These are phyloP conservation scores for Morone saxatilis DNA, from an alignment of 2,113 vertebrate genomes.

Conservation along the genomic window DNA sequence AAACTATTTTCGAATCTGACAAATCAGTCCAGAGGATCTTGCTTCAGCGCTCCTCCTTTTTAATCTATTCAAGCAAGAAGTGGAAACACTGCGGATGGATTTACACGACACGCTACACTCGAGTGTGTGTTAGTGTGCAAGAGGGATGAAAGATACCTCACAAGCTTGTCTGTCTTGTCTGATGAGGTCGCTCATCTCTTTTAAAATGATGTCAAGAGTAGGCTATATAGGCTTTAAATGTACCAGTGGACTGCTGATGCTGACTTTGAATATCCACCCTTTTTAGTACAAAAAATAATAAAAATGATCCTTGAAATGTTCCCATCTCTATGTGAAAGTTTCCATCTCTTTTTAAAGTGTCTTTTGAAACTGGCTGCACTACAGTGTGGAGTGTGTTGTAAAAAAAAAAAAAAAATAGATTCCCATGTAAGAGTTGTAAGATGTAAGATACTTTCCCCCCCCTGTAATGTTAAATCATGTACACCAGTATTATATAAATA, in stretches of 20 bases:
- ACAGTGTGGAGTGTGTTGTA: slow-evolving; percentile 58
- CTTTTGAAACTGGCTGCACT: slow-evolving; percentile 69
- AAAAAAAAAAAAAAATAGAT: slow-evolving; percentile 4
- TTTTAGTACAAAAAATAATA: slow-evolving; percentile 62
- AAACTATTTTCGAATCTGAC: slow-evolving; percentile 36
- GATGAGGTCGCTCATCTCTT: slow-evolving; percentile 70
- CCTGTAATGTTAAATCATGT: slow-evolving; percentile 73
- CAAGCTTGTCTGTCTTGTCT: slow-evolving; percentile 57
- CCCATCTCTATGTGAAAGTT: slow-evolving; percentile 29
- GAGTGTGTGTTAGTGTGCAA: slow-evolving; percentile 19
- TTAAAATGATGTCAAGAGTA: slow-evolving; percentile 83
- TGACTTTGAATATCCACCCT: slow-evolving; percentile 60
- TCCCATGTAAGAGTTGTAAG: too few relatives aligned
- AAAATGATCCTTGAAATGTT: slow-evolving; percentile 46
- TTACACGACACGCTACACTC: slow-evolving; percentile 1
- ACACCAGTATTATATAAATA: slow-evolving; percentile 62
- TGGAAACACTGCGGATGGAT: slow-evolving; percentile 21
- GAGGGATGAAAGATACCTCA: slow-evolving; percentile 72
- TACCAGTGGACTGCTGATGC: slow-evolving; percentile 58
- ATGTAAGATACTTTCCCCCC: slow-evolving; percentile 53
- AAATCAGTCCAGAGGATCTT: slow-evolving; percentile 45
- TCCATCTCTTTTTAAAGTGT: slow-evolving; percentile 52
- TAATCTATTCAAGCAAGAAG: slow-evolving; percentile 29
- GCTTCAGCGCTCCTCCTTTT: slow-evolving; percentile 21
- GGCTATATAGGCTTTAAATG: slow-evolving; percentile 42